Conservation (phyloP, 2,797 vertebrate species). For the Sitta carolinensis region DNA sequence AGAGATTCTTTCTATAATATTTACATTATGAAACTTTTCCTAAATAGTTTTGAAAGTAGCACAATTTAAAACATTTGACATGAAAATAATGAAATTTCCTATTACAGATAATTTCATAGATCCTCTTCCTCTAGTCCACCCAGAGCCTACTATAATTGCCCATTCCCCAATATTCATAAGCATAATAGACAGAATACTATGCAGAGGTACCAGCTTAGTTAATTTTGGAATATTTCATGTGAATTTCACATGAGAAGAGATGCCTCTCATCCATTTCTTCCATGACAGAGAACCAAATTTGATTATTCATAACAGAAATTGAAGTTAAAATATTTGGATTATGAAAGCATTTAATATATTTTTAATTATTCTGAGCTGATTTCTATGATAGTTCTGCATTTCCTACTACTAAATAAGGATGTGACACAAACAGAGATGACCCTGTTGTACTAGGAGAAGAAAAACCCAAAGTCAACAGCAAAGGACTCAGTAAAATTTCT, state of each 20-base stretch:
- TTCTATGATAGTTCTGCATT: not conserved
- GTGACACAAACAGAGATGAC: not conserved
- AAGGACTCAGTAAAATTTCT: not conserved
- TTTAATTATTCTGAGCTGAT: not conserved
- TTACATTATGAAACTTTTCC: not conserved
- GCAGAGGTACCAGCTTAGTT: not conserved
- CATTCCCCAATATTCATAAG: not conserved
- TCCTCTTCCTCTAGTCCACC: not conserved
- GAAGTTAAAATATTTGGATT: not conserved
- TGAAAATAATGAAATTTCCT: not conserved
- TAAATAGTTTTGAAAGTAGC: not conserved
- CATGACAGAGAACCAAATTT: not conserved
- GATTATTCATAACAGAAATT: not conserved
- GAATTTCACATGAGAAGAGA: not conserved
- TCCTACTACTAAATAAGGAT: not conserved
- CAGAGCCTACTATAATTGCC: not conserved
- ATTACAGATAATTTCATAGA: not conserved
- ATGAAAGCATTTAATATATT: not conserved
- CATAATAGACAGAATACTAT: not conserved
- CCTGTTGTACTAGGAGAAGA: not conserved
- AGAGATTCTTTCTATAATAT: not conserved
- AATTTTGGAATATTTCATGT: not conserved
- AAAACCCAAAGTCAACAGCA: not conserved
- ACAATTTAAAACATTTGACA: not conserved
- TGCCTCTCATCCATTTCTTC: not conserved